phyloP scores from a whole-genome alignment of 2,113 vertebrate genomes.

The Sander lucioperca region DNA sequence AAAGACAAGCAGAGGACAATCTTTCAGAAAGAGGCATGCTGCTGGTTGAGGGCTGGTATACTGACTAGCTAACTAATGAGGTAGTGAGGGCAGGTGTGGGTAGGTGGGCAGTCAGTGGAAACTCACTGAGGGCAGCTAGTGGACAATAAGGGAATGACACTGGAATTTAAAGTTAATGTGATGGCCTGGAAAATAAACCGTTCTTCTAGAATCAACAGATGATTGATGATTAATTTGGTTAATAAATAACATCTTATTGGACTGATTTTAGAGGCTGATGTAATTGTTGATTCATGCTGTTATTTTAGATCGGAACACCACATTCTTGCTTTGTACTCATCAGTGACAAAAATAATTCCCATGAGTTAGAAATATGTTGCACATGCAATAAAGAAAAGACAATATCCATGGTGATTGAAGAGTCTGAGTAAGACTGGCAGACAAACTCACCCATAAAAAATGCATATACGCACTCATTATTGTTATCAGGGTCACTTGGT shows the following conservation, averaged over 20 bases:
- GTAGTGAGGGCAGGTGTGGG: not conserved
- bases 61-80: not conserved
- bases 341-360: not conserved
- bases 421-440: not conserved
- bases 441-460: slow-evolving; percentile 22
- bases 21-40: no score
- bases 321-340: not conserved
- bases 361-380: not conserved
- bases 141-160: not conserved
- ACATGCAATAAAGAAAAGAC: not conserved
- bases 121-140: not conserved
- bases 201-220: not conserved
- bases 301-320: slow-evolving; percentile 1
- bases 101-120: not conserved
- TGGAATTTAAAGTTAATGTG: not conserved
- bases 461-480: not conserved
- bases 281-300: not conserved
- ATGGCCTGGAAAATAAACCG: not conserved
- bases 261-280: not conserved
- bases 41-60: not conserved
- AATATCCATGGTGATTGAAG: not conserved
- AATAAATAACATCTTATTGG: not conserved
- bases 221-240: not conserved
- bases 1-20: not conserved
- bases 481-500: slow-evolving; percentile 19